Percentiles rank a stretch among this genome's conserved stretches.
These are phyloP conservation scores for Pteronura brasiliensis DNA, from an alignment of 2,113 vertebrate species.

Conservation along the genomic window DNA sequence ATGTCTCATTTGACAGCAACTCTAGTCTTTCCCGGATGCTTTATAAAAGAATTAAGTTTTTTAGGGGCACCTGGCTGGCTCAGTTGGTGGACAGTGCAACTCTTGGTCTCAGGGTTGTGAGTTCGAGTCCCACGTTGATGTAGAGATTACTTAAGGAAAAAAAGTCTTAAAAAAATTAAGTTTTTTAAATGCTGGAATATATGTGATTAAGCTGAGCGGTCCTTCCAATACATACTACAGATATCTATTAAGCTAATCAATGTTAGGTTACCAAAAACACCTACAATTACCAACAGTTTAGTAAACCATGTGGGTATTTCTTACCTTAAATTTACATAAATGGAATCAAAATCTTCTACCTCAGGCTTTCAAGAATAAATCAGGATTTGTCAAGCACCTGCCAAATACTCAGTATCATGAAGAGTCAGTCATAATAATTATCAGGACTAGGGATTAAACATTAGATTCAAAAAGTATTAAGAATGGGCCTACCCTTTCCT, in stretches of 20 bases:
- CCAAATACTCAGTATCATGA: neutral
- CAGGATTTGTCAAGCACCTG: neutral
- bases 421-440: constrained; percentile 12
- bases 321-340: constrained; percentile 22
- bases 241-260: neutral
- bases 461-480: constrained; percentile 21
- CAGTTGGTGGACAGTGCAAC: neutral
- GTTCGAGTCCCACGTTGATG: neutral
- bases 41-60: neutral
- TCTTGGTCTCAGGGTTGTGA: neutral
- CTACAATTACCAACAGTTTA: neutral
- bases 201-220: neutral
- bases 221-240: neutral
- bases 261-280: neutral
- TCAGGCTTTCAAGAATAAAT: constrained; percentile 9
- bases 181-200: neutral
- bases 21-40: neutral
- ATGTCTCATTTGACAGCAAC: neutral
- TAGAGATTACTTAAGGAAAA: neutral
- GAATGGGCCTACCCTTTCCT: constrained; percentile 16
- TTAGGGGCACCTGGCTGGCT: neutral
- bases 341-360: neutral
- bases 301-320: neutral
- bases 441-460: constrained; percentile 1
- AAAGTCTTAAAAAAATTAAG: neutral